Conservation (phyloP, 2,113 vertebrate species). For the Notothenia rossii region DNA sequence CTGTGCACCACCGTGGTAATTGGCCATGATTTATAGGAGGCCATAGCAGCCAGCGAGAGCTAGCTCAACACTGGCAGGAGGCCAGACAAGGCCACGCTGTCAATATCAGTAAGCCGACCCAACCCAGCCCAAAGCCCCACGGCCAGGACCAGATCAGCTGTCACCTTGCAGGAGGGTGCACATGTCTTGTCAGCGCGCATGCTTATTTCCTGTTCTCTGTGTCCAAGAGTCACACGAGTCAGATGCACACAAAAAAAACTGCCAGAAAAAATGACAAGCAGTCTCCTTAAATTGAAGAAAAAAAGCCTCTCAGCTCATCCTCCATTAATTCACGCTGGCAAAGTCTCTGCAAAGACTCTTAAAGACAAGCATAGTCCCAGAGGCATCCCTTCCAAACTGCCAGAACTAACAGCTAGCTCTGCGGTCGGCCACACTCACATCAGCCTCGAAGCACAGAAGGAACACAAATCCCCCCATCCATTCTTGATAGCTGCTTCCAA, state of each 20-base stretch:
- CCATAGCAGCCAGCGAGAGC: conserved; percentile 65
- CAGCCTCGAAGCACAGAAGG: conserved; percentile 54
- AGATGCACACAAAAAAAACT: conserved; percentile 32
- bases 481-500: conserved; percentile 68
- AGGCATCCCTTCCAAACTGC: conserved; percentile 76
- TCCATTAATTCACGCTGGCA: conserved; percentile 78
- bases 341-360: conserved; percentile 78
- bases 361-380: conserved; percentile 72
- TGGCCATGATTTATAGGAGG: conserved; percentile 81
- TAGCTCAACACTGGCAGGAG: conserved; percentile 64
- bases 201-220: conserved; percentile 22
- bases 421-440: conserved; percentile 69
- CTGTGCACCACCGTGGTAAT: conserved; percentile 73
- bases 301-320: conserved; percentile 69
- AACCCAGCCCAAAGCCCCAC: conserved; percentile 29
- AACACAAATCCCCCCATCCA: conserved; percentile 78
- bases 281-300: conserved; percentile 64
- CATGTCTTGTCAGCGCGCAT: neutral
- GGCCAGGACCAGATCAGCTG: conserved; percentile 43
- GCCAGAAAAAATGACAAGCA: conserved; percentile 65
- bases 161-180: conserved; percentile 19
- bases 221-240: conserved; percentile 28
- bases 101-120: conserved; percentile 67
- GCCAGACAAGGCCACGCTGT: conserved; percentile 71
- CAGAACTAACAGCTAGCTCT: conserved; percentile 74